Base-by-base conservation (phyloP, 1,140 invertebrate genomes). In the Physella acuta region DNA sequence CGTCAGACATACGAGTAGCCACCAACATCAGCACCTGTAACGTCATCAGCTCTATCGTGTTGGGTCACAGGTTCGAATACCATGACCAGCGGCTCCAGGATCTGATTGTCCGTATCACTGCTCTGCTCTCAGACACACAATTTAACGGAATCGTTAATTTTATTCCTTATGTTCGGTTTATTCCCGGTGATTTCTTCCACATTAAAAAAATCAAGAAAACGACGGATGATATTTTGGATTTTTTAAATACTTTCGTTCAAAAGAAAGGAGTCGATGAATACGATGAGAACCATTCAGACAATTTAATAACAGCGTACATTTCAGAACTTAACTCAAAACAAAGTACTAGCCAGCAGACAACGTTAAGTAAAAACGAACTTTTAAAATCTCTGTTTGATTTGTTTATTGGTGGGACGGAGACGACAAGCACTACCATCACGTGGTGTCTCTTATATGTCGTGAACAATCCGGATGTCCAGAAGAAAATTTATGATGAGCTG, bases 361-460 rank as follows among this genome's bases (percentile, higher is more conserved):
- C 56, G 2, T 60, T 65, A 0, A 60, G 59, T 37, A 33, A 60
- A n/a, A 17, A 59, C 20, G 64, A 77, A 28, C 64, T 76, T 14
- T 26, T 33, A 0, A 64, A 44, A 28, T 16, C 44, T 33, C 34
- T 69, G 20, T 30, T 5, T 24, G 70, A 75, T 31, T 28, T 78
- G 26, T 76, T 78, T 78, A 93, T 93, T 0, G 94, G 94, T 30
- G 93, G 93, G 0, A 88, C 92, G n/a, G 95, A 97, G 79, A 97
- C 94, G 0, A 92, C 93, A 0, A 84, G 93, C 36, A 90, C 91
- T 0, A 93, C 93, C 0, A 80, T 97, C 14, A 87, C 90, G 30
- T 98, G 95, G 94, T 91, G 92, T 74, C 83, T 95, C n/a, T 84
- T 97, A 8, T 91, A 91, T 73, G 89, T 96, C 87, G 90, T 92